Percentiles rank a stretch among this genome's conserved stretches.
Evolutionary conservation across 1,140 invertebrate genomes (phyloP).

Genomic region (Drosophila sucinea): DNA sequence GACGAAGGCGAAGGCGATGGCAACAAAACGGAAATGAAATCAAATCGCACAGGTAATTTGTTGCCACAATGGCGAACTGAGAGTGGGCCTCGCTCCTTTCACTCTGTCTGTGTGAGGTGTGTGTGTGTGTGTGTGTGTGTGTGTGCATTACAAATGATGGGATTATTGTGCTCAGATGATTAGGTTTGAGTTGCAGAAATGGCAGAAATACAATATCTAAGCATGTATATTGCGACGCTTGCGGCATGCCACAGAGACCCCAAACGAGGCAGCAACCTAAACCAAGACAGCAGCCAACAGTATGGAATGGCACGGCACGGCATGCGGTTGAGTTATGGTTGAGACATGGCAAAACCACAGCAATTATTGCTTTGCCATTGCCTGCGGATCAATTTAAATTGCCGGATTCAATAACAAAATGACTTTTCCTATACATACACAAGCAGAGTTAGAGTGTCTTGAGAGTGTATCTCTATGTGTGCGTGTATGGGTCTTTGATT

Average conservation of each 20-base stretch:
- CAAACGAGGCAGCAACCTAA: constrained; percentile 11
- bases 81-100: constrained; percentile 35
- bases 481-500: constrained; percentile 50
- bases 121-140: constrained; percentile 16
- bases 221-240: constrained; percentile 29
- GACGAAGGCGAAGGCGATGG: constrained; percentile 22
- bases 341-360: constrained; percentile 54
- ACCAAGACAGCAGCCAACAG: constrained; percentile 15
- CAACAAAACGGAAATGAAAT: constrained; percentile 67
- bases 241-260: constrained; percentile 22
- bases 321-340: constrained; percentile 65
- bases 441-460: background rate
- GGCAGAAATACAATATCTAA: constrained; percentile 27
- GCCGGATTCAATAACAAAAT: constrained; percentile 69
- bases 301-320: constrained; percentile 18
- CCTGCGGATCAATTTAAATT: constrained; percentile 69
- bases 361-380: constrained; percentile 71
- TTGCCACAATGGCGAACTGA: constrained; percentile 59
- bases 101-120: constrained; percentile 18
- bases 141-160: constrained; percentile 69
- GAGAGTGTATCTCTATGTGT: background rate
- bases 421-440: constrained; percentile 32
- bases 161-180: constrained; percentile 61
- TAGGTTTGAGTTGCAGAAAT: constrained; percentile 57
- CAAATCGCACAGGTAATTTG: constrained; percentile 77